Evolutionary conservation across 2,113 vertebrate species (phyloP).

Genomic region (Ochotona princeps): DNA sequence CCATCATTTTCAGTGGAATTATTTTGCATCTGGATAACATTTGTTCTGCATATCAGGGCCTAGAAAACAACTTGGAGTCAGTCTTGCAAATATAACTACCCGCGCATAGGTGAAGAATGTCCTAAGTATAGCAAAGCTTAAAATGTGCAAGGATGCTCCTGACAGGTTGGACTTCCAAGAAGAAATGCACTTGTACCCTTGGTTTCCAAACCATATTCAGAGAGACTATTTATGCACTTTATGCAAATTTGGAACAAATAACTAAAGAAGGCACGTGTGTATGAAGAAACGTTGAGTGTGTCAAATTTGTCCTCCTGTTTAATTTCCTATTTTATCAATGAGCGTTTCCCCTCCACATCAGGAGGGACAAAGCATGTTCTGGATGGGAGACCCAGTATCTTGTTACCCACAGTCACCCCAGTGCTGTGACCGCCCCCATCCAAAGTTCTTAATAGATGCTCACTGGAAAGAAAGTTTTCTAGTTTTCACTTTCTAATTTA

Average conservation of each 20-base stretch:
- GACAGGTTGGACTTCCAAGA: background rate
- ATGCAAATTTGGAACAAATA: background rate
- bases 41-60: conserved; percentile 47
- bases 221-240: background rate
- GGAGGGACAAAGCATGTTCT: background rate
- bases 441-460: background rate
- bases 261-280: background rate
- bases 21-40: background rate
- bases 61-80: background rate
- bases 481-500: background rate
- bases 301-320: background rate
- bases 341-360: background rate
- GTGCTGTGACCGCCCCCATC: accelerated
- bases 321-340: background rate
- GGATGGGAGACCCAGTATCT: accelerated
- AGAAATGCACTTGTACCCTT: background rate
- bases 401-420: too few relatives aligned
- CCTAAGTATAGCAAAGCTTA: background rate
- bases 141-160: background rate
- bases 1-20: background rate
- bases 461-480: background rate
- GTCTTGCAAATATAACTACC: background rate
- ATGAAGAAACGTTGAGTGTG: background rate
- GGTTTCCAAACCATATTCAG: background rate
- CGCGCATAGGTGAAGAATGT: background rate